Evolutionary conservation across 2,113 vertebrate species (phyloP), one percentile per base, ranked within the genome.

Genomic region (Tupaia tana): DNA sequence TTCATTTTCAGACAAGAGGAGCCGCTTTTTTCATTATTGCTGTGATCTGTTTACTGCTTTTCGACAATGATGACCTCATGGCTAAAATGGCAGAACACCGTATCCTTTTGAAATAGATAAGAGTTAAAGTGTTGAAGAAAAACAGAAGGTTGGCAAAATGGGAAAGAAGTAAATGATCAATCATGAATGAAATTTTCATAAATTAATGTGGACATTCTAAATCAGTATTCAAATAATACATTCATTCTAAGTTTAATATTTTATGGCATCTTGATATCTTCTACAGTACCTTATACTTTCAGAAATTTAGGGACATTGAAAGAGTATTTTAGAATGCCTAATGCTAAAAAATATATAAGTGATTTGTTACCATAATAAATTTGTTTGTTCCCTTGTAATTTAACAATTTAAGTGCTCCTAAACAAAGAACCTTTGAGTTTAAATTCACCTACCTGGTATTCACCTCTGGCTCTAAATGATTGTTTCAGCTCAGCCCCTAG

Each of bases 51-150:
- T 98, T 99, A 56, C 98, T 99, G 4, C 99, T 99, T 96, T 99
- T 99, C 61, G 99, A 99, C 98, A 99, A 99, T 92, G 99, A 99
- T 74, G 99, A 99, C 94, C 99, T 99, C 93, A 99, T 99, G 99
- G 99, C 99, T 78, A 99, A 99, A 98, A 99, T 99, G 99, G 99
- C 99, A 29, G 99, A 99, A 97, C 99, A 99, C 98, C 99, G 99
- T 99, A 99, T 99, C 99, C 99, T 99, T 99, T 98, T 85, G 54
- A 29, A 91, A 18, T 94, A 94, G 27, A 91, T n/a, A 15, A 19
- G 34, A 69, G 5, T 96, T 73, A 89, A 78, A 85, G 63, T 91
- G 15, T 90, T 86, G 10, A 20, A n/a, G 80, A 73, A 82, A 93
- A 93, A 54, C 43, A 91, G 71, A 91, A 74, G 90, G 54, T 64